Evolutionary conservation across 2,113 vertebrate species (phyloP).

Genomic region (Jaculus jaculus): DNA sequence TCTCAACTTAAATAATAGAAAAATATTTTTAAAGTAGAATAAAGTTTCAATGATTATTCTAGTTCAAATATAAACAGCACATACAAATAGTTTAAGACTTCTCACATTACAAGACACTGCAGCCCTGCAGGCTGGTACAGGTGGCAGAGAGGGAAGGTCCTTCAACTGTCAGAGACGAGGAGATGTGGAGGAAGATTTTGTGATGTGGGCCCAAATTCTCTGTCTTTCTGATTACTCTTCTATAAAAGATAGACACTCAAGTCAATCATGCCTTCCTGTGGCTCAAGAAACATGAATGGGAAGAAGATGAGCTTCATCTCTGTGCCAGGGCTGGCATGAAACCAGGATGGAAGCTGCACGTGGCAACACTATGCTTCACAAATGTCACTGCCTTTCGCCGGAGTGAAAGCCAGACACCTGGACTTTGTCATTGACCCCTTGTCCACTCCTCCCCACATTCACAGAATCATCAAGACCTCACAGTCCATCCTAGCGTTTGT

Average conservation of each 20-base stretch:
- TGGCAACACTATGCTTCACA: not conserved
- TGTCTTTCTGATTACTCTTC: not conserved
- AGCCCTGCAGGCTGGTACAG: no score
- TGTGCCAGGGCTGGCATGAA: accelerated
- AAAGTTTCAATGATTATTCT: not conserved
- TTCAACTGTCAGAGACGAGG: not conserved
- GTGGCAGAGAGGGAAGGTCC: not conserved
- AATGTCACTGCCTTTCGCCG: not conserved
- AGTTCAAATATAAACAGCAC: not conserved
- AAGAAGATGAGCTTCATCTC: not conserved
- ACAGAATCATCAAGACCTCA: not conserved
- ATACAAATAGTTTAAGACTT: not conserved
- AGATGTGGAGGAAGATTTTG: not conserved
- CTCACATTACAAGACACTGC: not conserved
- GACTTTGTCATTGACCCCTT: not conserved
- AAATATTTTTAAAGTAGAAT: not conserved
- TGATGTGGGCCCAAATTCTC: not conserved
- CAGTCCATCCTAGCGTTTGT: not conserved
- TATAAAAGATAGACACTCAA: not conserved
- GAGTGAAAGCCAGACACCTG: not conserved
- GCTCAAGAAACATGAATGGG: accelerated
- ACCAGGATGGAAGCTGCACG: no score
- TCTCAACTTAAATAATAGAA: no score
- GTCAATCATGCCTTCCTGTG: not conserved
- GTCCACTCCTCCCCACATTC: not conserved